Evolutionary conservation across 1,140 invertebrate genomes (phyloP), one percentile per base, ranked within the genome.

Genomic region (Nasonia giraulti): DNA sequence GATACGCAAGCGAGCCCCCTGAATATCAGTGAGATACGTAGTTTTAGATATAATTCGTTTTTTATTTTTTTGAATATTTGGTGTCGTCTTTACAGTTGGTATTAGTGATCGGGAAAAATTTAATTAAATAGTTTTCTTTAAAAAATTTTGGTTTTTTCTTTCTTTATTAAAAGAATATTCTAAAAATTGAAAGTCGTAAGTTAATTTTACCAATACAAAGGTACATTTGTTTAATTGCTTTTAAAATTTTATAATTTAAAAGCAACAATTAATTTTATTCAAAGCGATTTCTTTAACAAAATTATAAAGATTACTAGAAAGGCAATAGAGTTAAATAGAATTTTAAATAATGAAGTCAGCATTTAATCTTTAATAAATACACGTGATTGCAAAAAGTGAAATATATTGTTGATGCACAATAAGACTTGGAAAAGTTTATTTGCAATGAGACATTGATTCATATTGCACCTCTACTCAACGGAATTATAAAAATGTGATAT

Each of bases 391-490:
- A 79, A 77, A 85, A 77, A 73, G 79, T 3, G 23, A 82, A 82
- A 82, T 10, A 85, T 76, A 81, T 79, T 84, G 74, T 82, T 79
- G 14, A 79, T 78, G 50, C 74, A 47, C 66, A 85, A 73, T 74
- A 55, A 83, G 8, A 86, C 37, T 14, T 74, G 68, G 37, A 66
- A 69, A 86, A 82, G 66, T 82, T 82, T n/a, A 20, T 80, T 82
- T 20, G 75, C 80, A 79, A 68, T 82, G 80, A 83, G 77, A 83
- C 44, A 83, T 79, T 69, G 40, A 78, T 82, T 81, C 62, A 33
- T 83, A 82, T 86, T 83, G 85, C 80, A 86, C 76, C 76, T 71
- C 80, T 82, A 75, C 23, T 78, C 68, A 82, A 62, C 23, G 73
- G 17, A 85, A 62, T 23, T 82, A 40, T 85, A 27, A 81, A 85